Evolutionary conservation across 1,140 invertebrate species (phyloP), one percentile per base, ranked within the genome.

Genomic region (Pissodes strobi): DNA sequence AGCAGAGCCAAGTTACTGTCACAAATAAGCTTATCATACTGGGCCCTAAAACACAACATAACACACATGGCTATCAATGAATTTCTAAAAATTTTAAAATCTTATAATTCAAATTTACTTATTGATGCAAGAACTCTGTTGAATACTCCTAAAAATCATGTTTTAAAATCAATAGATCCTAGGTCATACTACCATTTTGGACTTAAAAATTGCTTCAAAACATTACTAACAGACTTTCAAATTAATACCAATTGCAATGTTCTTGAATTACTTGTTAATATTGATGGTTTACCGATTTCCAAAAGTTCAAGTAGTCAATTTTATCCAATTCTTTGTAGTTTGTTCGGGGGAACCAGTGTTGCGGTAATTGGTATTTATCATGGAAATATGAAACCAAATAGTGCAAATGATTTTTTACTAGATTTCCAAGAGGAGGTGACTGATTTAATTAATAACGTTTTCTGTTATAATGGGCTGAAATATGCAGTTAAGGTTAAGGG

Each of bases 271-370:
- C n/a, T 17, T 23, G 22, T 57, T 2, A 57, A 57, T n/a, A 57
- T 57, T 19, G 55, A 57, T 57, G 39, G 39, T n/a, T 43, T 57
- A 15, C 23, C 55, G 6, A 13, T 57, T 18, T 12, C 22, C 12
- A 43, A 57, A 43, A 57, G 55, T 45, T 57, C 39, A 21, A 25
- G 15, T 57, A 57, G 55, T 25, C 21, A 23, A 17, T 43, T 57
- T 43, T 57, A 22, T 43, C 55, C 55, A 41, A 43, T 57, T 41
- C 13, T 57, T 2, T 25, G 55, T 43, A 13, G 15, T 1, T 2
- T 2, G 10, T 46, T 18, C 18, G 2, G 2, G 12, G 13, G 13
- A 2, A 21, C 12, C 1, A 6, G n/a, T 34, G 30, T 34, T 8
- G 30, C 6, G 6, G 6, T 34, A n/a, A 34, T 34, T 8, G 30